A percentile compares a stretch with the other conserved stretches of the same genome.
Conservation (phyloP, 2,797 vertebrate species). For the Rachycentron canadum region DNA sequence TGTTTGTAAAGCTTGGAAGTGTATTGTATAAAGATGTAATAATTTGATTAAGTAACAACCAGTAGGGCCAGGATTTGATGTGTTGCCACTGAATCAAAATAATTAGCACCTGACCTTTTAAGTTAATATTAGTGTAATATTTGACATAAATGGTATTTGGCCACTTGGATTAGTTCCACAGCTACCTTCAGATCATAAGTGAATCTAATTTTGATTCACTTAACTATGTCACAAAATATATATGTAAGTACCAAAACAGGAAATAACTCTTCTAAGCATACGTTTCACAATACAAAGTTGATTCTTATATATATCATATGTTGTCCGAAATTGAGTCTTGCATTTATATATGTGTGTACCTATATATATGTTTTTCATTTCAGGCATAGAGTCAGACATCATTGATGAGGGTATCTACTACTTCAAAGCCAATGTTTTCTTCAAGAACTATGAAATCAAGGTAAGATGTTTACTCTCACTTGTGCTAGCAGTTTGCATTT, state of each 20-base stretch:
- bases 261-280: conserved; percentile 4
- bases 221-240: background rate
- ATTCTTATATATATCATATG: background rate
- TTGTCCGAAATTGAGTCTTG: too few relatives aligned
- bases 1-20: background rate
- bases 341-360: too few relatives aligned
- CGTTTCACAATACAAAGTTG: background rate
- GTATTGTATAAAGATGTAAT: background rate
- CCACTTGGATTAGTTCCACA: background rate
- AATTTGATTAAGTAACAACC: background rate
- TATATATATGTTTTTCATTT: conserved; percentile 35
- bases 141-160: too few relatives aligned
- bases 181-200: background rate
- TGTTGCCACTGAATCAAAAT: too few relatives aligned
- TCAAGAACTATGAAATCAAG: conserved; percentile 99
- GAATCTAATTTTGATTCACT: background rate
- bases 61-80: too few relatives aligned
- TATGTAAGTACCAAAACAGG: conserved; percentile 13
- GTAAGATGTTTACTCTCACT: conserved; percentile 68
- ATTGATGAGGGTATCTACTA: conserved; percentile 99
- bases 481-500: background rate
- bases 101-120: too few relatives aligned
- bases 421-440: conserved; percentile 99
- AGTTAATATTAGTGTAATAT: too few relatives aligned
- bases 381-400: conserved; percentile 95